Base-by-base conservation (phyloP, 1,140 invertebrate genomes). In the Brachionus rotundiformis region DNA sequence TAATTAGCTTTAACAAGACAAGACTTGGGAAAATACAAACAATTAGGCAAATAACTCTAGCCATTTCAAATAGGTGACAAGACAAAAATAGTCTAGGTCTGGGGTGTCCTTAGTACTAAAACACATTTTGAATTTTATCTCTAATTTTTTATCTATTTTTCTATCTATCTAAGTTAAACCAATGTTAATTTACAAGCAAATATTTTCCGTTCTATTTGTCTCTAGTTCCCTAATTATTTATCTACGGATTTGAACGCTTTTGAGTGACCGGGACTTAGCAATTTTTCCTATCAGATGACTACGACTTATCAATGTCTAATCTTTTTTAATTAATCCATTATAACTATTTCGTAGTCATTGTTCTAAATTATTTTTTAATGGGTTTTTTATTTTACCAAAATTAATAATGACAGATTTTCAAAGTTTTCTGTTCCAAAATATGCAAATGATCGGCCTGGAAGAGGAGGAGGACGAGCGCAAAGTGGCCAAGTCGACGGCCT, bases 391-490 rank as follows among this genome's bases (percentile, higher is more conserved):
- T 36, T 33, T 36, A 36, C 16, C 29, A 33, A 63, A 31, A 63
- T 29, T 19, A 68, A 68, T 19, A 68, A 79, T 79, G 76, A 10
- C 76, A 39, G 76, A 79, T 63, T 79, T 79, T 61, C 76, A 79
- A 79, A 79, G 76, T 33, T 79, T 79, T 54, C 49, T 79, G 16
- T 79, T 79, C 36, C 76, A 79, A 59, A 79, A 79, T 27, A 79
- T 79, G 76, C 76, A 79, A 59, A 59, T 59, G 44, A 79, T 79
- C 16, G 76, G 76, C 16, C 33, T 79, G n/a, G 76, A 79, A 23
- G 76, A 77, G 13, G 41, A 79, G 31, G 76, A 61, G 2, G 36
- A 79, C 25, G 19, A 79, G 19, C n/a, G 31, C n/a, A 59, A 54
- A 36, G 27, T 19, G 25, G 27, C 49, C 25, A 63, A 54, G 33